These are phyloP conservation scores for Therioaphis trifolii DNA, from an alignment of 2,888 invertebrate genomes.

Conservation along the genomic window DNA sequence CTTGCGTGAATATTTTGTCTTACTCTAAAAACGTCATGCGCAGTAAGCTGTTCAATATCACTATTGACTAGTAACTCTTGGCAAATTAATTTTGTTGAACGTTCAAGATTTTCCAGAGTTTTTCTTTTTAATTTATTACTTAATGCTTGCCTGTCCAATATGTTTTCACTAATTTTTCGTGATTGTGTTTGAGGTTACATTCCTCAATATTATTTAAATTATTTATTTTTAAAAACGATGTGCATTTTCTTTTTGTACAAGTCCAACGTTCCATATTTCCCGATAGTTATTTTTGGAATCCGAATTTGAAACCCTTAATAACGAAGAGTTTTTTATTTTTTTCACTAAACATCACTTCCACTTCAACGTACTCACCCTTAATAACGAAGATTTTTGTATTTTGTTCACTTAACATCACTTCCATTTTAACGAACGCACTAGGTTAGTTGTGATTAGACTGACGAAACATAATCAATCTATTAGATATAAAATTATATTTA, in stretches of 20 bases:
- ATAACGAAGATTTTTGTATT: too few relatives aligned
- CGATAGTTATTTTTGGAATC: neutral
- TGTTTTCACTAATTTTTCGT: neutral
- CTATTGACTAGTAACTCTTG: too few relatives aligned
- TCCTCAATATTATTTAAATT: neutral
- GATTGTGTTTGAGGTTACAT: neutral
- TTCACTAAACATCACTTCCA: neutral
- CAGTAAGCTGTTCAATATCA: too few relatives aligned
- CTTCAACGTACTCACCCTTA: too few relatives aligned
- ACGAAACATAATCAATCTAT: too few relatives aligned
- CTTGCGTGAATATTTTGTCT: too few relatives aligned
- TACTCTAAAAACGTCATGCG: too few relatives aligned
- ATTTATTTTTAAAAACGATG: slow-evolving; percentile 4
- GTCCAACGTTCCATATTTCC: neutral
- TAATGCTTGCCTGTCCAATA: neutral
- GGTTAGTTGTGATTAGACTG: too few relatives aligned
- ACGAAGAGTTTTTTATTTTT: neutral
- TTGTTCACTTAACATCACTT: too few relatives aligned
- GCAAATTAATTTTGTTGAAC: too few relatives aligned
- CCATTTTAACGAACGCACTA: too few relatives aligned
- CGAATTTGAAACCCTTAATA: neutral
- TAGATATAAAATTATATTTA: too few relatives aligned
- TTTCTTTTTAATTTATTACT: neutral
- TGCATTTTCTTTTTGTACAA: slow-evolving; percentile 2
- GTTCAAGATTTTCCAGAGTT: neutral